A percentile compares a stretch with the other conserved stretches of the same genome.
Evolutionary conservation across 2,113 vertebrate genomes (phyloP).

Genomic region (Lipotes vexillifer): DNA sequence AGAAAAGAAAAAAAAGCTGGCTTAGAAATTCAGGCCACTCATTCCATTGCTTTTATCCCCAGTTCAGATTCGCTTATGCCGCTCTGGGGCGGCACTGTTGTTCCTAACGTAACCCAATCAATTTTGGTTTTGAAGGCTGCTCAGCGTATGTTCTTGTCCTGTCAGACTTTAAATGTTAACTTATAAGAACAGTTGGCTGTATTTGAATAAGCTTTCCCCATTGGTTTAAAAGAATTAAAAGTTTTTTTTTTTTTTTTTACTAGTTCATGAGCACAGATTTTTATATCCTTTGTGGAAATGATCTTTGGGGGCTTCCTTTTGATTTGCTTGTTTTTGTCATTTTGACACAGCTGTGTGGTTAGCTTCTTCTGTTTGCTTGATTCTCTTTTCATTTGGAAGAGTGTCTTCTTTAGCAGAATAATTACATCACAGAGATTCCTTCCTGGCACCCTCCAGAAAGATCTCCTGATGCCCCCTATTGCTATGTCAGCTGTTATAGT

Average conservation of each 20-base stretch:
- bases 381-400: constrained; percentile 54
- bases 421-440: constrained; percentile 6
- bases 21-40: constrained; percentile 32
- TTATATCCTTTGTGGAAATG: neutral
- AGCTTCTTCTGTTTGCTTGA: neutral
- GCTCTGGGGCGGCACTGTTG: neutral
- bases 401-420: constrained; percentile 31
- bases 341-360: constrained; percentile 42
- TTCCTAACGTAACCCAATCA: too few species aligned
- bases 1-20: neutral
- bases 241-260: neutral
- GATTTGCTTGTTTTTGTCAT: constrained; percentile 29
- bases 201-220: constrained; percentile 13
- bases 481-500: constrained; percentile 70
- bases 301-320: neutral
- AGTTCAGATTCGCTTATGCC: neutral
- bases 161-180: constrained; percentile 10
- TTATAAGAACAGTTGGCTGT: constrained; percentile 14
- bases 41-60: constrained; percentile 35
- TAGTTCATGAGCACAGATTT: neutral
- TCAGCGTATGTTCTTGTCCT: constrained; percentile 50
- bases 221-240: neutral
- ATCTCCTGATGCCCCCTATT: constrained; percentile 67
- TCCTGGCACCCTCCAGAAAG: constrained; percentile 39
- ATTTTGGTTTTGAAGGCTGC: neutral